Conservation (phyloP, 2,797 vertebrate species). For the Pangasius mekongensis region DNA sequence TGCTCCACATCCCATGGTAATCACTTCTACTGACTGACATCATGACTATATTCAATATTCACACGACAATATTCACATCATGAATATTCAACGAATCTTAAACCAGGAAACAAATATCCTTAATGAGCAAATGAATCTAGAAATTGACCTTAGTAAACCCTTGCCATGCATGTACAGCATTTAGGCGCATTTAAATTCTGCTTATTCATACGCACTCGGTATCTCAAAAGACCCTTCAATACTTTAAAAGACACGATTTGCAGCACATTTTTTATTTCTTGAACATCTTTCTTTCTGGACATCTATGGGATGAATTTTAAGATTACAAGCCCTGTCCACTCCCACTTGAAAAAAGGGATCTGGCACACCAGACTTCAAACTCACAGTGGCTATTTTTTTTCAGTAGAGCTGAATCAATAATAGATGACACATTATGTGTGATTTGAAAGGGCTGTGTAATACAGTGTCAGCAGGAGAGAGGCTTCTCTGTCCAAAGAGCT, state of each 20-base stretch:
- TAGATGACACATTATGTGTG: constrained; percentile 74
- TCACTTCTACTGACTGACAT: constrained; percentile 28
- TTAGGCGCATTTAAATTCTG: neutral
- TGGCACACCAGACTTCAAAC: constrained; percentile 59
- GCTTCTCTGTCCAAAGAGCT: constrained; percentile 54
- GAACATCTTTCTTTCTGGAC: neutral
- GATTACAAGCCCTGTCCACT: constrained; percentile 31
- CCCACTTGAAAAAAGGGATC: constrained; percentile 36
- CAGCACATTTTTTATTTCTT: neutral
- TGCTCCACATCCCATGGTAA: constrained; percentile 13
- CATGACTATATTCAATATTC: neutral
- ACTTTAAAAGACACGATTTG: neutral
- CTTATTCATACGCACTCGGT: neutral
- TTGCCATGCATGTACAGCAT: neutral
- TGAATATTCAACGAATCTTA: neutral
- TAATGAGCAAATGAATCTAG: constrained; percentile 4
- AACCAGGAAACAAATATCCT: constrained; percentile 10
- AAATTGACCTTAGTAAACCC: neutral
- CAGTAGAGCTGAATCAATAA: constrained; percentile 75
- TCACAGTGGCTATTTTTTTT: constrained; percentile 73
- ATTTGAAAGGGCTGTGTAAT: constrained; percentile 69
- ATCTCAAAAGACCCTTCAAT: neutral
- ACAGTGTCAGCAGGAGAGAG: constrained; percentile 61
- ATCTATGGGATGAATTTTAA: constrained; percentile 18
- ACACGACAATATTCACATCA: too few relatives aligned